Evolutionary conservation across 2,797 vertebrate genomes (phyloP), one percentile per base, ranked within the genome.

Genomic region (Gambelia wislizenii): DNA sequence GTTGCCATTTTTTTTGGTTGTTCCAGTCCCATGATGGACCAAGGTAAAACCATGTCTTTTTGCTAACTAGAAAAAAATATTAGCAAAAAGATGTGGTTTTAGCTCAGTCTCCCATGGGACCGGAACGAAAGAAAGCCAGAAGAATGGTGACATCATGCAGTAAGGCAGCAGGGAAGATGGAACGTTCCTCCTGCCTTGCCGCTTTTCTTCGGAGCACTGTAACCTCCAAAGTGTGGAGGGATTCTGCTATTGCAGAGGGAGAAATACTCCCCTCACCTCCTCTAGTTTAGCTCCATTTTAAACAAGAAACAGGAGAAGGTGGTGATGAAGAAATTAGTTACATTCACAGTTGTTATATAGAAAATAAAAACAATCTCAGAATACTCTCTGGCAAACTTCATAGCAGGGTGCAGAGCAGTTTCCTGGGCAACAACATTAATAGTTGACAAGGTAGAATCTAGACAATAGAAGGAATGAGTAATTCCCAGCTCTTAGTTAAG

Each of bases 361-460:
- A 95, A 95, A 97, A 97, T 97, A 96, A 96, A 96, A 96, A 95
- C 94, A 89, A 95, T 96, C 96, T 95, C 94, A 95, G 92, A 97
- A 96, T 44, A 93, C 92, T 93, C 89, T 94, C 74, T 96, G 96
- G 97, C 96, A 96, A 94, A 95, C 93, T 94, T 94, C 96, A 95
- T 96, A 90, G 95, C 91, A 93, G 96, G 96, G 93, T 91, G 93
- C 94, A 94, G 90, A 95, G 89, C 91, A 72, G 97, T 97, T 97
- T 95, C 96, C 96, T 95, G 90, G 96, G 97, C 91, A 96, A 97
- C 16, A 83, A 83, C 89, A 83, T 89, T 96, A 97, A 97, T 96
- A 97, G 95, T 93, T 93, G 92, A 93, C 92, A 95, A 89, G 79
- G 87, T 91, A 90, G 90, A 96, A 95, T 79, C 1, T 0, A 94